A percentile compares a stretch with the other conserved stretches of the same genome.
Conservation (phyloP, 1,140 invertebrate genomes). For the Hycleus cichorii region DNA sequence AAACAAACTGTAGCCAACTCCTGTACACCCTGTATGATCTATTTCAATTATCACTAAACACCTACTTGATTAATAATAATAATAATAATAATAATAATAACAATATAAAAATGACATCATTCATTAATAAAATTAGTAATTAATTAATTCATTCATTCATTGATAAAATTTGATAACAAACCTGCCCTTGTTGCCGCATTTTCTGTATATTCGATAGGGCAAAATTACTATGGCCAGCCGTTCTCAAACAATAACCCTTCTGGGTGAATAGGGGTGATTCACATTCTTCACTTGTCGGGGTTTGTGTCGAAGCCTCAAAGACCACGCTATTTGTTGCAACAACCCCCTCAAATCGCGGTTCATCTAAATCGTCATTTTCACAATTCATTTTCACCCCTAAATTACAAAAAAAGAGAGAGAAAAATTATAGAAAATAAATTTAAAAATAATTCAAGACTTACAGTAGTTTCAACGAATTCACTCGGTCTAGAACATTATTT, state of each 20-base stretch:
- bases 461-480: no score
- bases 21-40: no score
- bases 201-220: constrained; percentile 37
- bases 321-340: constrained; percentile 18
- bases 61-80: neutral
- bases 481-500: no score
- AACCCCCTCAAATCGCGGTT: neutral
- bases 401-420: neutral
- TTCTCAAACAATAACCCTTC: constrained; percentile 34
- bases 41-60: no score
- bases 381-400: constrained; percentile 12
- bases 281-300: constrained; percentile 35
- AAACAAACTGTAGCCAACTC: no score
- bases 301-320: constrained; percentile 39
- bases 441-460: no score
- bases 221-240: constrained; percentile 29
- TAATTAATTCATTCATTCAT: neutral
- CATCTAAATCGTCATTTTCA: constrained; percentile 13
- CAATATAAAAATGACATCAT: neutral
- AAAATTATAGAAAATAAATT: neutral
- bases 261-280: constrained; percentile 35
- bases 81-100: neutral
- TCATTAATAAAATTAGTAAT: neutral
- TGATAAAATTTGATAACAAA: constrained; percentile 4
- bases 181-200: constrained; percentile 38